Percentiles rank a stretch among this genome's conserved stretches.
Evolutionary conservation across 2,113 vertebrate species (phyloP).

Genomic region (Hemiprocne comata): DNA sequence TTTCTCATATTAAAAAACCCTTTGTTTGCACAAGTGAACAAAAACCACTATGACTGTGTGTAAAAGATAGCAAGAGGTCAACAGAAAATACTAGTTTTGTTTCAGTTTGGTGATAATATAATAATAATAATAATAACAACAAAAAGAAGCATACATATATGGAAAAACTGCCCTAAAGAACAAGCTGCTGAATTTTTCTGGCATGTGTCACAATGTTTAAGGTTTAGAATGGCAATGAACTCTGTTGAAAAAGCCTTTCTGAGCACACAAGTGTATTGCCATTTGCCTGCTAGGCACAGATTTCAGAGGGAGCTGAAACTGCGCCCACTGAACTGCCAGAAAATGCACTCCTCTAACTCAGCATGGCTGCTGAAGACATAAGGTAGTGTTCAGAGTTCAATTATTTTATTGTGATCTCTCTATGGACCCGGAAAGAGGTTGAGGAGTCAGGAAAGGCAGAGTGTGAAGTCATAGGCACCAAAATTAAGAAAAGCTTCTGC

Average conservation of each 20-base stretch:
- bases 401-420: neutral
- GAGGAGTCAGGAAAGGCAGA: neutral
- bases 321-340: slow-evolving; percentile 12
- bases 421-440: neutral
- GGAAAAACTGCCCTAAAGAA: slow-evolving; percentile 43
- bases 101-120: neutral
- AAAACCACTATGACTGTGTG: neutral
- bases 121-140: neutral
- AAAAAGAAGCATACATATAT: neutral
- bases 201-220: slow-evolving; percentile 70
- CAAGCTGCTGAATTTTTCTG: slow-evolving; percentile 43
- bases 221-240: slow-evolving; percentile 59
- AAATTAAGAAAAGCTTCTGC: neutral
- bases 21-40: neutral
- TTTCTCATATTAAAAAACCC: neutral
- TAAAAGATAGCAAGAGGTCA: neutral
- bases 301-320: slow-evolving; percentile 35
- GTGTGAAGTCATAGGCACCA: neutral
- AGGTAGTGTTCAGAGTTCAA: neutral
- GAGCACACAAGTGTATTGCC: slow-evolving; percentile 27
- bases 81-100: neutral
- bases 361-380: slow-evolving; percentile 17
- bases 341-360: neutral
- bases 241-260: slow-evolving; percentile 36
- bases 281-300: slow-evolving; percentile 43